These are phyloP conservation scores for Fulica atra DNA, from an alignment of 2,113 vertebrate genomes.

Conservation along the genomic window DNA sequence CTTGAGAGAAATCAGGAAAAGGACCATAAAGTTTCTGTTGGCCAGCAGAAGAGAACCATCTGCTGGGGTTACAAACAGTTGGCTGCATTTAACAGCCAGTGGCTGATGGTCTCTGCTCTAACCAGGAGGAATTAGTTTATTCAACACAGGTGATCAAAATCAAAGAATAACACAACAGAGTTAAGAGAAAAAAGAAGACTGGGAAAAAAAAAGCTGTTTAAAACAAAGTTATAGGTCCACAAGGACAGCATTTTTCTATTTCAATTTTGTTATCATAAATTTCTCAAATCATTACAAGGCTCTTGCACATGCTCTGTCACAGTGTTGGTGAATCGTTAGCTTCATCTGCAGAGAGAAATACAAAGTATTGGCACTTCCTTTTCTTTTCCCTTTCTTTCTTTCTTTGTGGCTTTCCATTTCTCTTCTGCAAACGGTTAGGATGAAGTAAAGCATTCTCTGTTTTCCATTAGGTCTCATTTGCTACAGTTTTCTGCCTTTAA, in stretches of 20 bases:
- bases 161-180: not conserved
- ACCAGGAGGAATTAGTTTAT: not conserved
- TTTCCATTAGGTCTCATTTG: conserved; percentile 85
- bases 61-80: conserved; percentile 35
- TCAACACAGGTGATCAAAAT: conserved; percentile 2
- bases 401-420: conserved; percentile 61
- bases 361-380: conserved; percentile 21
- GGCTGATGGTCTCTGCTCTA: not conserved
- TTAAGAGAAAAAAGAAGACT: not conserved
- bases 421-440: conserved; percentile 64
- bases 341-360: conserved; percentile 19
- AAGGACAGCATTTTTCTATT: not conserved
- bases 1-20: conserved; percentile 20
- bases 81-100: conserved; percentile 20
- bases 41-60: conserved; percentile 53
- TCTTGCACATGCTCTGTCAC: not conserved
- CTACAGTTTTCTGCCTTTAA: conserved; percentile 85
- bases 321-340: conserved; percentile 10
- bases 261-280: not conserved
- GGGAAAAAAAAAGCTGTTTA: not conserved
- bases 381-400: conserved; percentile 45
- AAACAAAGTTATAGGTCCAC: not conserved
- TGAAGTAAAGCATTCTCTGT: conserved; percentile 75
- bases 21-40: conserved; percentile 55
- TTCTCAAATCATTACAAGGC: conserved; percentile 25